Evolutionary conservation across 1,140 invertebrate species (phyloP).

Genomic region (Drosophila pallidifrons): DNA sequence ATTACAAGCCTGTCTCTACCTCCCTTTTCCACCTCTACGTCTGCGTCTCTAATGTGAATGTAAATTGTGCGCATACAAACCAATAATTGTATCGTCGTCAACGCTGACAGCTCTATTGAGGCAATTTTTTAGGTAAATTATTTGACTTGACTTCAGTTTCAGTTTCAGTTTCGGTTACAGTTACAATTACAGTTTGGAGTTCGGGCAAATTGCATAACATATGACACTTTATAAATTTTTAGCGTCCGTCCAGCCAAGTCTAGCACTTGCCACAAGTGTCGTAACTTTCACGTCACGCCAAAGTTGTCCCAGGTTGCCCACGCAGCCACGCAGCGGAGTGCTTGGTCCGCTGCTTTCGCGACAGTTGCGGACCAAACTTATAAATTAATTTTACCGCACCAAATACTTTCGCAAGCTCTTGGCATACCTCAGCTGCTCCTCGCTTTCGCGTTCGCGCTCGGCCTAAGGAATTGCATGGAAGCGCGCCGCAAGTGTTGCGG

Average conservation of each 20-base stretch:
- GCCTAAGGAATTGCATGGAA: constrained; percentile 54
- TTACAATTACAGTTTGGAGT: not conserved
- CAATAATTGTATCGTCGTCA: constrained; percentile 76
- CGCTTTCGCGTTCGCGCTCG: constrained; percentile 17
- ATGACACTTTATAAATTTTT: constrained; percentile 71
- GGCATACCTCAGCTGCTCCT: constrained; percentile 66
- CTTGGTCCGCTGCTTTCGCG: constrained; percentile 5
- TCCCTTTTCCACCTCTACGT: not conserved
- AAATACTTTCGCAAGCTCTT: constrained; percentile 66
- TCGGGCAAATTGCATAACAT: constrained; percentile 52
- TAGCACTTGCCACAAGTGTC: constrained; percentile 39
- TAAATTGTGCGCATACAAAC: constrained; percentile 76
- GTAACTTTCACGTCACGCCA: constrained; percentile 39
- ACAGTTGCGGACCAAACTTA: constrained; percentile 62
- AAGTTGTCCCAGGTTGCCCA: constrained; percentile 28
- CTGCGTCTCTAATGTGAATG: constrained; percentile 32
- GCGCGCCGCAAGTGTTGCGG: constrained; percentile 42
- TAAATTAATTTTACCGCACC: constrained; percentile 76
- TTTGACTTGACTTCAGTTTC: constrained; percentile 65
- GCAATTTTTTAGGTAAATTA: constrained; percentile 67
- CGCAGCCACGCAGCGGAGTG: not conserved
- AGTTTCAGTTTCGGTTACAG: constrained; percentile 10
- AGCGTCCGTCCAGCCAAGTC: constrained; percentile 11
- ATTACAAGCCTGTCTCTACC: constrained; percentile 57
- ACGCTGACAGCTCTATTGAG: constrained; percentile 39